Evolutionary conservation across 2,888 invertebrate species (phyloP), one percentile per base, ranked within the genome.

Genomic region (Caenorhabditis parvicauda): DNA sequence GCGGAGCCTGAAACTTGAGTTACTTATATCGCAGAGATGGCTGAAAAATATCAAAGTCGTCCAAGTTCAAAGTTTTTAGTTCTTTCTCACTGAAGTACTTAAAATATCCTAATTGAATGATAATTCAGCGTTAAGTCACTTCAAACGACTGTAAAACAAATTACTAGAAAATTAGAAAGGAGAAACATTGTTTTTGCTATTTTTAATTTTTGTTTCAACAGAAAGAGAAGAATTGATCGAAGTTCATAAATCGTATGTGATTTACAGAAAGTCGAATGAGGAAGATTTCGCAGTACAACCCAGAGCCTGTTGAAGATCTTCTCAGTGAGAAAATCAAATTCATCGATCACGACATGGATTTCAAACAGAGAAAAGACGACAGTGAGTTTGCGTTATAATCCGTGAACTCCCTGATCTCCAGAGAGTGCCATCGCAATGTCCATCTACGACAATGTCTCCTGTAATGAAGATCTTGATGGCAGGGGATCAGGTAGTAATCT

Each of bases 361-460:
- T 45, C n/a, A 58, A 63, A 25, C 49, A 37, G 14, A 59, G 55
- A 45, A 58, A 58, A 38, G 58, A 59, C 35, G 63, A 59, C 39
- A 58, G 58, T 59, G 28, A 50, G 24, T 49, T 54, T 50, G 29
- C 27, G 24, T 27, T 39, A n/a, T 28, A 37, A 43, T 44, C 37
- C 28, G 43, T 29, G 35, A 32, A 28, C 59, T 54, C 38, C 55
- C 52, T 58, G 58, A 45, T 12, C n/a, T n/a, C 9, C 35, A 32
- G 35, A n/a, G 9, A 9, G 9, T n/a, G 35, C n/a, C 35, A 59
- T 55, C 52, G 58, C 58, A 14, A 55, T 63, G 58, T 63, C 63
- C 38, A 63, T 63, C 38, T 63, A 63, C 29, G 63, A 63, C 28
- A 63, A 63, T 49, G 58, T 58, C 3, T 63, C 63, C 1, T 63